Evolutionary conservation across 2,797 vertebrate species (phyloP).

Genomic region (Gymnocypris eckloni): DNA sequence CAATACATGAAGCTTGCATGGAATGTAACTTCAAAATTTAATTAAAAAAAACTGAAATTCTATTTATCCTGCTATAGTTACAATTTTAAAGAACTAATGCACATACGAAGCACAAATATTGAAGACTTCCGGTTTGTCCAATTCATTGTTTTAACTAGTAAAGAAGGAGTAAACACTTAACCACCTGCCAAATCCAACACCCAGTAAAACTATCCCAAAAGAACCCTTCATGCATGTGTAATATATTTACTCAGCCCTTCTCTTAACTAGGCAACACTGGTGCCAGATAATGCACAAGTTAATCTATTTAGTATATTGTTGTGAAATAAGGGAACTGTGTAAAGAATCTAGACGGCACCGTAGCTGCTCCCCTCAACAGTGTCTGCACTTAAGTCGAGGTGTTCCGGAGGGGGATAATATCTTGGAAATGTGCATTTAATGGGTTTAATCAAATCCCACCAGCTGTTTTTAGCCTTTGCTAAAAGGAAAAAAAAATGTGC

Average conservation of each 20-base stretch:
- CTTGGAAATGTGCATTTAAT: slow-evolving; percentile 85
- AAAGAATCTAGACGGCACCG: slow-evolving; percentile 82
- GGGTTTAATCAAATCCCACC: slow-evolving; percentile 90
- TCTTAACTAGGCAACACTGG: slow-evolving; percentile 94
- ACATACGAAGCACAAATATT: background rate
- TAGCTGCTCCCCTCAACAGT: slow-evolving; percentile 83
- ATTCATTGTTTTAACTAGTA: slow-evolving; percentile 61
- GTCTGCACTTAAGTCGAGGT: slow-evolving; percentile 63
- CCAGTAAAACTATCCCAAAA: slow-evolving; percentile 87
- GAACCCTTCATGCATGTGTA: slow-evolving; percentile 95
- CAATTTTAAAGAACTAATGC: background rate
- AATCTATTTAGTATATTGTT: slow-evolving; percentile 95
- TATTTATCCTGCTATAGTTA: background rate
- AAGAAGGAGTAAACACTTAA: slow-evolving; percentile 92
- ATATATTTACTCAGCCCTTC: slow-evolving; percentile 99
- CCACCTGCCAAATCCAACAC: slow-evolving; percentile 92
- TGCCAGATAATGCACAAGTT: slow-evolving; percentile 92
- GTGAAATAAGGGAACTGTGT: slow-evolving; percentile 82
- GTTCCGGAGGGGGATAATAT: slow-evolving; percentile 88
- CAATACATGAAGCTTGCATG: background rate
- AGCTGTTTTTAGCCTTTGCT: slow-evolving; percentile 95
- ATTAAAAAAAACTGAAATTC: background rate
- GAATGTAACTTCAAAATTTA: background rate
- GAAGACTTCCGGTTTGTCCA: slow-evolving; percentile 15
- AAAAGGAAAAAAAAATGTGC: slow-evolving; percentile 90